Conservation (phyloP, 2,113 vertebrate species). For the Gobius niger region DNA sequence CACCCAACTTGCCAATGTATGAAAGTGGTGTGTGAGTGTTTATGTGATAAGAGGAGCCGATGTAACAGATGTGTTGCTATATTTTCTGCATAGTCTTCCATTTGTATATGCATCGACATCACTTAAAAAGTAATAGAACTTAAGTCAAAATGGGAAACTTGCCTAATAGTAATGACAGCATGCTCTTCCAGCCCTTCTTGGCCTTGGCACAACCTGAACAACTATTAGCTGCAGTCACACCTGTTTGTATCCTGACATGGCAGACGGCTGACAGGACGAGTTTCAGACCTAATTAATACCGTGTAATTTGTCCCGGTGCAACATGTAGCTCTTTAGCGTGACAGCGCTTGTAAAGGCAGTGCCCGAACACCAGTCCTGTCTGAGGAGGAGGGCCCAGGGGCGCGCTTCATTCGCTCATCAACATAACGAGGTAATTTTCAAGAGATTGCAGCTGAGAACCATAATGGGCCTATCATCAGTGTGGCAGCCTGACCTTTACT, state of each 20-base stretch:
- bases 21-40: too few species aligned
- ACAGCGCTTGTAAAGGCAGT: slow-evolving; percentile 45
- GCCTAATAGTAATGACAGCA: not conserved
- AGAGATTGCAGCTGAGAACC: slow-evolving; percentile 71
- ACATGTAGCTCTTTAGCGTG: slow-evolving; percentile 51
- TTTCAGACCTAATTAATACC: slow-evolving; percentile 69
- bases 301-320: slow-evolving; percentile 47
- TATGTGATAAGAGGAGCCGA: too few species aligned
- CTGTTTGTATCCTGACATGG: slow-evolving; percentile 46
- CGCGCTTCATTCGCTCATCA: slow-evolving; percentile 75
- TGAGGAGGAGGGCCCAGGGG: slow-evolving; percentile 65
- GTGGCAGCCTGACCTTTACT: slow-evolving; percentile 72
- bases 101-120: too few species aligned
- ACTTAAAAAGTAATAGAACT: too few species aligned
- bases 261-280: slow-evolving; percentile 38
- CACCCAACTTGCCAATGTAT: too few species aligned
- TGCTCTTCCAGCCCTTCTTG: not conserved
- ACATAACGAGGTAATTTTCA: slow-evolving; percentile 78
- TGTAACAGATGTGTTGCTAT: too few species aligned
- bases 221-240: slow-evolving; percentile 27
- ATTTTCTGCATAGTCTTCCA: too few species aligned
- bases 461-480: slow-evolving; percentile 74
- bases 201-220: not conserved
- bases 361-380: slow-evolving; percentile 71
- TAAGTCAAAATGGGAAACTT: too few species aligned